These are phyloP conservation scores for Thaleichthys pacificus DNA, from an alignment of 2,797 vertebrate genomes.

Conservation along the genomic window DNA sequence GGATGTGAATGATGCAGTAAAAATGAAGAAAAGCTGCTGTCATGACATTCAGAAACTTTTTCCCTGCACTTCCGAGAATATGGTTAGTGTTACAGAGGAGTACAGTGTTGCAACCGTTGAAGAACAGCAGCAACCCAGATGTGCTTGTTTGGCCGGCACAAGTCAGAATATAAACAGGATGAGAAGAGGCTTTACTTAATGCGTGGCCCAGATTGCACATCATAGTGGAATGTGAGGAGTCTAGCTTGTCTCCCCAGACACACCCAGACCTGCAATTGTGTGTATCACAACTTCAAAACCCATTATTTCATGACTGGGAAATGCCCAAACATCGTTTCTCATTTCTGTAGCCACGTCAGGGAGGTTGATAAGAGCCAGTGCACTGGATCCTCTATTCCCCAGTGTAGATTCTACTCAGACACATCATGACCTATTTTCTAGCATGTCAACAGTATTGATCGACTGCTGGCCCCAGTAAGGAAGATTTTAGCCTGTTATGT, in stretches of 20 bases:
- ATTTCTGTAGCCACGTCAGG: conserved; percentile 12
- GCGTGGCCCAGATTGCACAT: conserved; percentile 34
- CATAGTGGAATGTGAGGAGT: conserved; percentile 30
- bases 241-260: conserved; percentile 5
- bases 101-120: not conserved
- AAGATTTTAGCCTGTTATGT: conserved; percentile 54
- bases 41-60: not conserved
- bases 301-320: conserved; percentile 48
- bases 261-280: not conserved
- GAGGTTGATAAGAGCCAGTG: conserved; percentile 32
- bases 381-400: conserved; percentile 43
- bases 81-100: conserved; percentile 5
- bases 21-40: not conserved
- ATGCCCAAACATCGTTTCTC: conserved; percentile 38
- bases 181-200: conserved; percentile 41
- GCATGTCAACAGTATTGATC: conserved; percentile 66
- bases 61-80: not conserved
- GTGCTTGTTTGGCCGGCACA: conserved; percentile 27
- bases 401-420: conserved; percentile 42
- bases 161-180: conserved; percentile 34
- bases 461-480: conserved; percentile 51
- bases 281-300: conserved; percentile 46
- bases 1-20: not conserved
- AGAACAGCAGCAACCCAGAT: conserved; percentile 25
- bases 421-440: conserved; percentile 64